These are phyloP conservation scores for Drosophila baimaii DNA, from an alignment of 1,140 invertebrate species.

Conservation along the genomic window DNA sequence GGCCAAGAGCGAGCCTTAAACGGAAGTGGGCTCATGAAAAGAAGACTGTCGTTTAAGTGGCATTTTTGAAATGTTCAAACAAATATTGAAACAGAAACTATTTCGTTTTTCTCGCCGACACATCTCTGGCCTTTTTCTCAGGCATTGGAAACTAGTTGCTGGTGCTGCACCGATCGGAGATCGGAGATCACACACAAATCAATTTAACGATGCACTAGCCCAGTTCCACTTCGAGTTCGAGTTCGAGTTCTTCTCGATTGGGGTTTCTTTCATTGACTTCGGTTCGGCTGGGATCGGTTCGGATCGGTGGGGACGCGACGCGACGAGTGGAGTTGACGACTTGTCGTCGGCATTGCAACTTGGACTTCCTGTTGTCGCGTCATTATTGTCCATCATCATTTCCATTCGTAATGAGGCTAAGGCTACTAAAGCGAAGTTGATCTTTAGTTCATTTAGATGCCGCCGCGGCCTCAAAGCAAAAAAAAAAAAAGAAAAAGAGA, in stretches of 20 bases:
- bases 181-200: slow-evolving; percentile 73
- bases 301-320: slow-evolving; percentile 20
- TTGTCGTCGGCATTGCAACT: slow-evolving; percentile 53
- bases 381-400: slow-evolving; percentile 83
- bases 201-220: slow-evolving; percentile 81
- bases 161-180: slow-evolving; percentile 37
- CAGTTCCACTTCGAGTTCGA: slow-evolving; percentile 60
- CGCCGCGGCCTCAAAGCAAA: slow-evolving; percentile 52
- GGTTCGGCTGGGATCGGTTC: slow-evolving; percentile 43
- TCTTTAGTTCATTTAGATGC: slow-evolving; percentile 81
- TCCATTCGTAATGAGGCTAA: slow-evolving; percentile 82
- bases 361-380: slow-evolving; percentile 82
- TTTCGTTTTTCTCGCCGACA: slow-evolving; percentile 44
- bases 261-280: slow-evolving; percentile 56
- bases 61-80: slow-evolving; percentile 65
- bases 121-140: slow-evolving; percentile 66
- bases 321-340: slow-evolving; percentile 36
- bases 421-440: slow-evolving; percentile 78
- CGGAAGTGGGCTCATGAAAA: slow-evolving; percentile 57
- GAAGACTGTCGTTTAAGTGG: slow-evolving; percentile 60
- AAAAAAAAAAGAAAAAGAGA: not conserved
- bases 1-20: slow-evolving; percentile 61
- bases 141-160: slow-evolving; percentile 71
- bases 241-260: slow-evolving; percentile 27
- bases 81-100: slow-evolving; percentile 66